Evolutionary conservation across 92 coral and sea anemone genomes (phyloP).

Genomic region (Palythoa grandiflora): DNA sequence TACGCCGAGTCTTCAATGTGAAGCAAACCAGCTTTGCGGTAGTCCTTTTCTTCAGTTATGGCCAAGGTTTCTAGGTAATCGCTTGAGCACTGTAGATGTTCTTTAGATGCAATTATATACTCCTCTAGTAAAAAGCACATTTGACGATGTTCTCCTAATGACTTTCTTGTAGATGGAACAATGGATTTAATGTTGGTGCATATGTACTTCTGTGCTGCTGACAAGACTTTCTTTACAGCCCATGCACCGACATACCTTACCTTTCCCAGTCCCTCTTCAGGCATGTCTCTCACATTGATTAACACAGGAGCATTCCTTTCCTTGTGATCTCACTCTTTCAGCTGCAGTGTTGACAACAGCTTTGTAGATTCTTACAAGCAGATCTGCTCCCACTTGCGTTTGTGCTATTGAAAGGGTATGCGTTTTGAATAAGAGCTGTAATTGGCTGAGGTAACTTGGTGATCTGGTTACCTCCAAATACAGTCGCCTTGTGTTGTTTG

Average conservation of each 20-base stretch:
- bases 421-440: not conserved
- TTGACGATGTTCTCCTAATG: not conserved
- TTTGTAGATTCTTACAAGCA: not conserved
- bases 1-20: not conserved
- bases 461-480: not conserved
- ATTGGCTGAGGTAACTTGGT: not conserved
- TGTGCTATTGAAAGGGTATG: not conserved
- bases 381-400: not conserved
- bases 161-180: not conserved
- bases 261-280: not conserved
- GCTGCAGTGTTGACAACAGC: not conserved
- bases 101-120: not conserved
- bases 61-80: not conserved
- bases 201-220: not conserved
- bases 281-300: not conserved
- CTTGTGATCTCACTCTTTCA: not conserved
- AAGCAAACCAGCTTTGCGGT: not conserved
- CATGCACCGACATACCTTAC: constrained; percentile 6
- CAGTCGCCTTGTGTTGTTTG: not conserved
- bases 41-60: not conserved
- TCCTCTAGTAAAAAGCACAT: constrained; percentile 1
- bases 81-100: not conserved
- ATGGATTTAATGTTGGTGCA: not conserved
- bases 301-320: not conserved
- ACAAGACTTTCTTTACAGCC: constrained; percentile 2